Conservation (phyloP, 1,140 invertebrate species). For the Zaprionus inermis region DNA sequence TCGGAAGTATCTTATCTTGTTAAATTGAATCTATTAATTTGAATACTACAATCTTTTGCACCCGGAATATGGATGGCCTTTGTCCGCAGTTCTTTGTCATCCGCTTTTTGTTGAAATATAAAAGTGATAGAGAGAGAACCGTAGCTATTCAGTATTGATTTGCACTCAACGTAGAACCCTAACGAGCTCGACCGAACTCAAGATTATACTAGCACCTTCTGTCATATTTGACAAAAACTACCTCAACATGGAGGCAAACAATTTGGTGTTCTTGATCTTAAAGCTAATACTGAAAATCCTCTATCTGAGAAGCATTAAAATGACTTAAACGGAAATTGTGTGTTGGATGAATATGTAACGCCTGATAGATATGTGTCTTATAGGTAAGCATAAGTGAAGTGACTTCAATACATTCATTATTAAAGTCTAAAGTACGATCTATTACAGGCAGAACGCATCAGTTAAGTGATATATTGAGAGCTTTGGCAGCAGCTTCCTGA, state of each 20-base stretch:
- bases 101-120: neutral
- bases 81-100: slow-evolving; percentile 2
- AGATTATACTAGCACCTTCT: neutral
- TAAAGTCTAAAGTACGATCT: neutral
- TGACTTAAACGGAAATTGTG: neutral
- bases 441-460: neutral
- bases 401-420: neutral
- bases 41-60: neutral
- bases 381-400: neutral
- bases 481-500: neutral
- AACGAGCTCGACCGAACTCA: neutral
- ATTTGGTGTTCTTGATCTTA: neutral
- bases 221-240: neutral
- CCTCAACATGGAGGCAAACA: slow-evolving; percentile 2
- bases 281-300: neutral
- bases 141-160: neutral
- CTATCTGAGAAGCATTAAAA: neutral
- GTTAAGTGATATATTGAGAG: neutral
- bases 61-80: neutral
- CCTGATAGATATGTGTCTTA: neutral
- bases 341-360: neutral
- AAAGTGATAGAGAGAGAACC: neutral
- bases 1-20: slow-evolving; percentile 10
- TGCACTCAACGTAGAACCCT: neutral
- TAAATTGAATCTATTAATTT: neutral